Percentiles rank a stretch among this genome's conserved stretches.
Evolutionary conservation across 2,113 vertebrate species (phyloP).

Genomic region (Bucco capensis): DNA sequence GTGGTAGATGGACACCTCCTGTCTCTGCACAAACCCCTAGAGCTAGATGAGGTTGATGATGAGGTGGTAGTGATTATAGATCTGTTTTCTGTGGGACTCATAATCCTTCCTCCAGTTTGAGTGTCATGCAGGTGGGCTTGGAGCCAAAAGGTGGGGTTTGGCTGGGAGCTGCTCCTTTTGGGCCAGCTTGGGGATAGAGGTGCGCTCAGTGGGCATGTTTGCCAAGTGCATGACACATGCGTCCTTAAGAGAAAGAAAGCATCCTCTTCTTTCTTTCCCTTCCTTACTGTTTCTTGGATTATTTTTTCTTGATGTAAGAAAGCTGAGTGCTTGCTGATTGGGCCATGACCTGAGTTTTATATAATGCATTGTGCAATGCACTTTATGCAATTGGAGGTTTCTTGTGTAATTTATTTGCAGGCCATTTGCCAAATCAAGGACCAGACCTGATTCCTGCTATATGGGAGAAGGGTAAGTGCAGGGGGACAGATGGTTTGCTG

Average conservation of each 20-base stretch:
- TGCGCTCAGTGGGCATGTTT: fast-evolving
- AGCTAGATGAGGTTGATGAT: fast-evolving
- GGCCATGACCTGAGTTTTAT: constrained; percentile 1
- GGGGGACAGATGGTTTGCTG: not conserved
- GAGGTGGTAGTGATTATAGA: not conserved
- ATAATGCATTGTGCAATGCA: constrained; percentile 28
- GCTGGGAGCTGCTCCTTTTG: not conserved
- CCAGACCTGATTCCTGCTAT: not conserved
- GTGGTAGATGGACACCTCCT: not conserved
- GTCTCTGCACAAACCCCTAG: not conserved
- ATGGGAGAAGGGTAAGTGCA: not conserved
- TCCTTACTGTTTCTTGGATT: not conserved
- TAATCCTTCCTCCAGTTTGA: not conserved
- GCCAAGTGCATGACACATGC: fast-evolving
- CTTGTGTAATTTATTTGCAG: constrained; percentile 33
- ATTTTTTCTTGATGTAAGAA: not conserved
- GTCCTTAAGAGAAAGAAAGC: not conserved
- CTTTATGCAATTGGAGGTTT: constrained; percentile 26
- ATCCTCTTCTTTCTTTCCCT: not conserved
- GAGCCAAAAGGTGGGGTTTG: not conserved
- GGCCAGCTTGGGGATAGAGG: fast-evolving
- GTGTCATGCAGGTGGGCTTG: not conserved
- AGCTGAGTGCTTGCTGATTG: not conserved
- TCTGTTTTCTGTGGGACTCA: not conserved
- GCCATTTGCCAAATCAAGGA: not conserved